A percentile compares a stretch with the other conserved stretches of the same genome.
These are phyloP conservation scores for Pterophyllum scalare DNA, from an alignment of 2,113 vertebrate genomes.

Conservation along the genomic window DNA sequence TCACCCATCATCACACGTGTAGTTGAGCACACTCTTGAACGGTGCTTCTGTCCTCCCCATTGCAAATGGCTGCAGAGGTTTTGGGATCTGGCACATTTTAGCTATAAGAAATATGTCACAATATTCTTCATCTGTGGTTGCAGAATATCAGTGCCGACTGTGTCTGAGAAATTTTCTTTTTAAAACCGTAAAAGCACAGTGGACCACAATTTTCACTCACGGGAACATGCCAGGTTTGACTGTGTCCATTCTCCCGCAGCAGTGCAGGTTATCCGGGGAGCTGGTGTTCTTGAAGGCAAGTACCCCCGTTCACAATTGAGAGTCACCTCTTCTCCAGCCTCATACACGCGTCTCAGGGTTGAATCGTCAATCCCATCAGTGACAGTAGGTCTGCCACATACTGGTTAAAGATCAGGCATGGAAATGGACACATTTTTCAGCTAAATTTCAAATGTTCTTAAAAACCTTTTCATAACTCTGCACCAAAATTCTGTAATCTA, in stretches of 20 bases:
- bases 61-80: slow-evolving; percentile 68
- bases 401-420: slow-evolving; percentile 67
- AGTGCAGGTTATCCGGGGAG: slow-evolving; percentile 78
- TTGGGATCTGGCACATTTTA: slow-evolving; percentile 81
- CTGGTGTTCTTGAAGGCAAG: slow-evolving; percentile 46
- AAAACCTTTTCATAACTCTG: background rate
- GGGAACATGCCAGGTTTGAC: slow-evolving; percentile 80
- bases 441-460: background rate
- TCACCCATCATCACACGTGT: slow-evolving; percentile 87
- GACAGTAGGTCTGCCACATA: slow-evolving; percentile 81
- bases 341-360: slow-evolving; percentile 75
- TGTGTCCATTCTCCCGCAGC: slow-evolving; percentile 79
- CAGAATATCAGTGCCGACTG: background rate
- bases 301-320: slow-evolving; percentile 83
- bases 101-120: slow-evolving; percentile 67
- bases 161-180: no score
- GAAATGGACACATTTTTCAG: background rate
- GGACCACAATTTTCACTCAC: slow-evolving; percentile 77
- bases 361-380: slow-evolving; percentile 72
- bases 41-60: slow-evolving; percentile 78
- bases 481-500: background rate
- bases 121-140: background rate
- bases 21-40: slow-evolving; percentile 81
- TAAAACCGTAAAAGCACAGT: background rate
- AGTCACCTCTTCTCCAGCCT: slow-evolving; percentile 78